phyloP scores from a whole-genome alignment of 2,113 vertebrate genomes.

The Pterocles burchelli region DNA sequence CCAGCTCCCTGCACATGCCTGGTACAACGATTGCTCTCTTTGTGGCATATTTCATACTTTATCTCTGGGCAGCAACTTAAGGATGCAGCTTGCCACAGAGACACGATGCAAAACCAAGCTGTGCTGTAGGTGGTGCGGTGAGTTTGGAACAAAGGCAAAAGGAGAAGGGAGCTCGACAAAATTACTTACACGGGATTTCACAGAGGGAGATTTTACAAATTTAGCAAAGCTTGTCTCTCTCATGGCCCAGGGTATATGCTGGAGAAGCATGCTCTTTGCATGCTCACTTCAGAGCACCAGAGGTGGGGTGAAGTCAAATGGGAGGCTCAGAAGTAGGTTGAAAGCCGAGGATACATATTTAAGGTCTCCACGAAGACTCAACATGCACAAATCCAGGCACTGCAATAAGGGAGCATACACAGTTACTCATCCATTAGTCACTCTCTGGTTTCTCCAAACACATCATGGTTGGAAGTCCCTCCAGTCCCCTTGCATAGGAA shows the following conservation, averaged over 20 bases:
- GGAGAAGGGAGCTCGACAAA: background rate
- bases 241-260: background rate
- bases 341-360: background rate
- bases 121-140: background rate
- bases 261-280: background rate
- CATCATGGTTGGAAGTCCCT: background rate
- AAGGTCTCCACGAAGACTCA: background rate
- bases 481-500: background rate
- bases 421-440: conserved; percentile 40
- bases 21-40: background rate
- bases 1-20: background rate
- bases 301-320: background rate
- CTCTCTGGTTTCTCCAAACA: background rate
- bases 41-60: background rate
- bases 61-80: background rate
- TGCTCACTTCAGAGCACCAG: background rate
- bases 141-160: background rate
- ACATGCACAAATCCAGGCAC: background rate
- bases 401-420: background rate
- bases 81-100: background rate
- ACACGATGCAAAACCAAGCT: background rate
- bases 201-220: background rate
- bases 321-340: background rate
- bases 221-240: background rate
- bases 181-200: background rate